These are phyloP conservation scores for Aspidapion aeneum DNA, from an alignment of 2,888 invertebrate genomes.

Conservation along the genomic window DNA sequence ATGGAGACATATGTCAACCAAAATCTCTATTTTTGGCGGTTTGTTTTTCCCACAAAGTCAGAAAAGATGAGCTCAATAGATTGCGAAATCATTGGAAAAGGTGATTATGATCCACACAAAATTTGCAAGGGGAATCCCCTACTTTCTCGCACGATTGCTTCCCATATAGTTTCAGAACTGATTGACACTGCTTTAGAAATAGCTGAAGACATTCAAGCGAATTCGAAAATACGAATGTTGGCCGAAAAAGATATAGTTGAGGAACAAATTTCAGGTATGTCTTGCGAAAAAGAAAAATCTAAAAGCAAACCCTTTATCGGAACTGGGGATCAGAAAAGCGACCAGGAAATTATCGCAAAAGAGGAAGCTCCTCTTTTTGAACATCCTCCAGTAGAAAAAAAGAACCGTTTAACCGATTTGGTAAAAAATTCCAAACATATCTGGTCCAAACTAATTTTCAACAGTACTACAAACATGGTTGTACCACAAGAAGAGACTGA, in stretches of 20 bases:
- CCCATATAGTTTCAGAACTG: constrained; percentile 43
- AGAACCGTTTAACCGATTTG: constrained; percentile 45
- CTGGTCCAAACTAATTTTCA: constrained; percentile 36
- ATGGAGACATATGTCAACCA: background rate
- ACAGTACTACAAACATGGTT: constrained; percentile 23
- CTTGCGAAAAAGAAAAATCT: constrained; percentile 17
- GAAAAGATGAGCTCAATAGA: background rate
- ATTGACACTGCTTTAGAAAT: constrained; percentile 44
- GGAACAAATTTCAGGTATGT: constrained; percentile 20
- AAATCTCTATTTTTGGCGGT: background rate
- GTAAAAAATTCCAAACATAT: constrained; percentile 45
- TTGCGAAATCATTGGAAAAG: constrained; percentile 28
- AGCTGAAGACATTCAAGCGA: constrained; percentile 26
- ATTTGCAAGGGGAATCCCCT: constrained; percentile 22
- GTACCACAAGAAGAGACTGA: constrained; percentile 35
- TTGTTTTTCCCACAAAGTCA: background rate
- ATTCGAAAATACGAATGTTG: constrained; percentile 8
- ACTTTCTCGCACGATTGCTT: constrained; percentile 32
- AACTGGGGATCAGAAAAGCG: constrained; percentile 34
- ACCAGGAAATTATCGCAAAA: constrained; percentile 22
- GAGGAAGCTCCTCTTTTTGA: constrained; percentile 23
- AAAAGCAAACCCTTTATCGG: constrained; percentile 6
- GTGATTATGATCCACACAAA: constrained; percentile 29
- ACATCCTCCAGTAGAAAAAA: constrained; percentile 46
- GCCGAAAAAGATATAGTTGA: constrained; percentile 7